phyloP scores from a whole-genome alignment of 1,140 invertebrate genomes.

The Leptoteleia sp. region DNA sequence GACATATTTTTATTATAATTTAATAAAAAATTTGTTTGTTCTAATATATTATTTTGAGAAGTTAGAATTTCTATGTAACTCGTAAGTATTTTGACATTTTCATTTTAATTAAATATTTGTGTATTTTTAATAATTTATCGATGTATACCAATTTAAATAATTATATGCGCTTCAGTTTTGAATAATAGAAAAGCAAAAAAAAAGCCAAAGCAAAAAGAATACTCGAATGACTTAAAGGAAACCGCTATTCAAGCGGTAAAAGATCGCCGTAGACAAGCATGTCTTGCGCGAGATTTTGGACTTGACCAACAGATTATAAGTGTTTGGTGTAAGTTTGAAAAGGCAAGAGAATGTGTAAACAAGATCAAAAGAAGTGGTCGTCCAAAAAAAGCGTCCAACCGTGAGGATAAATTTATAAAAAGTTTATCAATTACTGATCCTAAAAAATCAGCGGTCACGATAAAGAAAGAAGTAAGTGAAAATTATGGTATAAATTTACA shows the following conservation, averaged over 20 bases:
- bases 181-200: conserved; percentile 63
- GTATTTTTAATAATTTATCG: conserved; percentile 4
- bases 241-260: conserved; percentile 3
- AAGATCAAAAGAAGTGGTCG: too few relatives aligned
- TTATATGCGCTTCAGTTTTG: background rate
- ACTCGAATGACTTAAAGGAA: conserved; percentile 7
- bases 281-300: conserved; percentile 7
- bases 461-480: too few relatives aligned
- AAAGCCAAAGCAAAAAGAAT: conserved; percentile 63
- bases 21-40: background rate
- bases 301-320: conserved; percentile 5
- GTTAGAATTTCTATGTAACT: background rate
- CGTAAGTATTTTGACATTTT: conserved; percentile 4
- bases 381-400: too few relatives aligned
- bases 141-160: conserved; percentile 1
- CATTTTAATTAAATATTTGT: background rate
- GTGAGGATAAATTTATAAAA: too few relatives aligned
- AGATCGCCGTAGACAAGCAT: conserved; percentile 1
- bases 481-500: too few relatives aligned
- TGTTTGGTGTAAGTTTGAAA: conserved; percentile 8
- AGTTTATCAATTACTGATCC: too few relatives aligned
- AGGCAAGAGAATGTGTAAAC: too few relatives aligned
- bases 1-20: background rate
- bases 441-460: too few relatives aligned
- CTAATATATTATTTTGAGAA: background rate